A percentile compares a stretch with the other conserved stretches of the same genome.
Evolutionary conservation across 2,888 invertebrate genomes (phyloP).

Genomic region (Phytoseiulus persimilis): DNA sequence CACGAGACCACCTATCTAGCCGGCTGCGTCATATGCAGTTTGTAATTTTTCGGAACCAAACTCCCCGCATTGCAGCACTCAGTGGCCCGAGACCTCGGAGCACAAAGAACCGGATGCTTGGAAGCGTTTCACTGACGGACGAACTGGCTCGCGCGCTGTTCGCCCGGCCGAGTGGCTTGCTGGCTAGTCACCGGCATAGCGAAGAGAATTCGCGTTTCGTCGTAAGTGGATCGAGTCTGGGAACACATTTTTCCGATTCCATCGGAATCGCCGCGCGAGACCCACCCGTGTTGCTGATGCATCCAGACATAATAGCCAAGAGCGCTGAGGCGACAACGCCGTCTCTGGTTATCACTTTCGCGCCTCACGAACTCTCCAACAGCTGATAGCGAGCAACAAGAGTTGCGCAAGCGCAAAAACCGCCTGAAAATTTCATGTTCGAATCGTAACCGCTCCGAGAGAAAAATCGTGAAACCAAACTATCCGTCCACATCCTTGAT

Average conservation of each 20-base stretch:
- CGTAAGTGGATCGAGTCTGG: neutral
- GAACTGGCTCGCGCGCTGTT: neutral
- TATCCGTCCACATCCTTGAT: neutral
- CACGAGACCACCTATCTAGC: neutral
- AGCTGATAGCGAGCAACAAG: neutral
- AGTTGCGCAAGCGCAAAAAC: neutral
- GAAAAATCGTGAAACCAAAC: neutral
- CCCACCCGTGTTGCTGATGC: neutral
- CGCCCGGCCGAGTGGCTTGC: neutral
- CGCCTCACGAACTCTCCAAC: neutral
- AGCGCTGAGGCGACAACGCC: neutral
- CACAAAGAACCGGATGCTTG: neutral
- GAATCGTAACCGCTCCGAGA: neutral
- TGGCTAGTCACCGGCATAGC: neutral
- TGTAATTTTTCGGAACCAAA: neutral
- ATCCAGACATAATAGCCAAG: neutral
- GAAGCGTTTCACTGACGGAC: neutral
- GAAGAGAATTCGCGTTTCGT: neutral
- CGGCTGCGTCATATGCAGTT: neutral
- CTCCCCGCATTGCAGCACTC: neutral
- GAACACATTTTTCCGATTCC: neutral
- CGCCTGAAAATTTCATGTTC: neutral
- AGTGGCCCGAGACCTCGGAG: conserved; percentile 5
- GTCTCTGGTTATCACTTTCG: neutral
- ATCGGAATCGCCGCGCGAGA: neutral